Evolutionary conservation across 2,888 invertebrate genomes (phyloP), one percentile per base, ranked within the genome.

Genomic region (Apodemia hepburni): DNA sequence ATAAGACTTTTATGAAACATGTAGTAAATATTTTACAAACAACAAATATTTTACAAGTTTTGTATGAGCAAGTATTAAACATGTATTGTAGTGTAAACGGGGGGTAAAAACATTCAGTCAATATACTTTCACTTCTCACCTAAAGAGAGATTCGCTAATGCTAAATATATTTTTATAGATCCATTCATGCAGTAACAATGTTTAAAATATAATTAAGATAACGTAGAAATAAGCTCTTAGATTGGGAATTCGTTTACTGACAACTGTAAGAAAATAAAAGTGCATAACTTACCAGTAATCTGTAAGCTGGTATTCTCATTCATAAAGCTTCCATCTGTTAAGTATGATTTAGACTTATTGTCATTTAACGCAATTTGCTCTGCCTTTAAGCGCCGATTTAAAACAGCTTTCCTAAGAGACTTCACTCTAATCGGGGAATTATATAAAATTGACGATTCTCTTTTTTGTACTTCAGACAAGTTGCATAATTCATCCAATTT

Each of bases 401-500:
- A 71, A 27, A 89, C 80, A 0, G 79, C 79, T 69, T 84, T 87
- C 59, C 89, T 77, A 64, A 90, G 70, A 0, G 86, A 76, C 17
- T 80, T 78, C 58, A 79, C 81, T 62, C 79, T 83, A 59, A 79
- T 75, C 1, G 84, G 81, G 9, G 87, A 83, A 61, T 83, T 79
- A 66, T 86, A 88, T 67, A 87, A 73, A 22, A 85, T 76, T 0
- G 86, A 81, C 15, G 74, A 66, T 63, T 84, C 81, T 7, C 76
- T 75, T 59, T 69, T 75, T 7, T 68, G 74, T 11, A 72, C 71
- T 49, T 75, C 74, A 0, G 80, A 77, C 1, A 74, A 64, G 65
- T 79, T 76, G n/a, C 88, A 84, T 35, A 90, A 67, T 57, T 78
- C 76, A 49, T 90, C 86, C 18, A 91, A 70, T 73, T 87, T 79